phyloP scores from a whole-genome alignment of 1,140 invertebrate genomes.

The Aculops lycopersici region DNA sequence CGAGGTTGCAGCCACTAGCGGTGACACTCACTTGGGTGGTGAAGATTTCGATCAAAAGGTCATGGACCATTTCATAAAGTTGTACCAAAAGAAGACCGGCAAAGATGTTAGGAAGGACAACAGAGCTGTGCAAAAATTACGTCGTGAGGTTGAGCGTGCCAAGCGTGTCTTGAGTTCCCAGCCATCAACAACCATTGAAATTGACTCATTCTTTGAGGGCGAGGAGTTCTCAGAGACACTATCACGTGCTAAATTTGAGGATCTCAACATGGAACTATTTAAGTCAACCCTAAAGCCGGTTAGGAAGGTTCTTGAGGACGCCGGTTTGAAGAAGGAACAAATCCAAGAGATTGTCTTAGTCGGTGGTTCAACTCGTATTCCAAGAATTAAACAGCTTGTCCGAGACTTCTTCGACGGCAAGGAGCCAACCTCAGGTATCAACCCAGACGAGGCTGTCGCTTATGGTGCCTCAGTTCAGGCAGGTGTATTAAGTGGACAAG shows the following conservation, averaged over 20 bases:
- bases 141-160: slow-evolving; percentile 87
- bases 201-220: slow-evolving; percentile 94
- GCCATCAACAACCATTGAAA: slow-evolving; percentile 89
- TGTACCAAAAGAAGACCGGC: slow-evolving; percentile 96
- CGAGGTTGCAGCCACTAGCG: slow-evolving; percentile 71
- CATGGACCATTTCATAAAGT: slow-evolving; percentile 91
- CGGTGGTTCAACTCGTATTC: slow-evolving; percentile 92
- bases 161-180: slow-evolving; percentile 76
- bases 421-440: slow-evolving; percentile 86
- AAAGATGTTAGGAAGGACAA: slow-evolving; percentile 83
- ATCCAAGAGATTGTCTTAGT: slow-evolving; percentile 96
- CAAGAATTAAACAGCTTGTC: slow-evolving; percentile 89
- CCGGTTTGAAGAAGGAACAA: slow-evolving; percentile 92
- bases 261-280: slow-evolving; percentile 95
- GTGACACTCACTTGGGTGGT: slow-evolving; percentile 85
- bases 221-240: slow-evolving; percentile 98
- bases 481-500: slow-evolving; percentile 32
- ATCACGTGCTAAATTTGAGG: slow-evolving; percentile 94
- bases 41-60: slow-evolving; percentile 96
- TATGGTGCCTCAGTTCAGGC: slow-evolving; percentile 96
- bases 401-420: slow-evolving; percentile 96
- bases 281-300: slow-evolving; percentile 90
- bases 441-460: slow-evolving; percentile 88
- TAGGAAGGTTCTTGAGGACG: slow-evolving; percentile 87
- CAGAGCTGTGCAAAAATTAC: slow-evolving; percentile 71